A percentile compares a stretch with the other conserved stretches of the same genome.
phyloP scores from a whole-genome alignment of 2,797 vertebrate genomes.

The Siniperca scherzeri region DNA sequence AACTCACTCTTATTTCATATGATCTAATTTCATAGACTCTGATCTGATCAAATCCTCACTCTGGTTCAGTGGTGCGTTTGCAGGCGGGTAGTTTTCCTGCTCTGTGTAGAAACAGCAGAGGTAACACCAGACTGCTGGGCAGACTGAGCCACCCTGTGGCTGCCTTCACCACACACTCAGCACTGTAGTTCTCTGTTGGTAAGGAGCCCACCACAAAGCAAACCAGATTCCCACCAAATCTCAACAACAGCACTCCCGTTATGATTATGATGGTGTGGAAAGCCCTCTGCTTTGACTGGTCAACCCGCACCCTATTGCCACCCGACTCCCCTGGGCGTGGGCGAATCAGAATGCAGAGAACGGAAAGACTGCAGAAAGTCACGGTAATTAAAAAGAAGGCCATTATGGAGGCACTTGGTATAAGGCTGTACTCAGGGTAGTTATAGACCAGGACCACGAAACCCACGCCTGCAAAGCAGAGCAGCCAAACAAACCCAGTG shows the following conservation, averaged over 20 bases:
- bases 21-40: background rate
- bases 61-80: accelerated
- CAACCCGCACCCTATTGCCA: background rate
- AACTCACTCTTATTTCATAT: background rate
- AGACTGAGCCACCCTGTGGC: background rate
- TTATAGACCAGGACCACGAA: accelerated
- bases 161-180: accelerated
- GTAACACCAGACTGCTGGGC: constrained; percentile 15
- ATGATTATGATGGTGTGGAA: constrained; percentile 21
- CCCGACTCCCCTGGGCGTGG: constrained; percentile 7
- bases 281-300: constrained; percentile 35
- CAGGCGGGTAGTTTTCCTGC: constrained; percentile 6
- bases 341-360: constrained; percentile 40
- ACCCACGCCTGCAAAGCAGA: accelerated
- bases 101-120: constrained; percentile 41
- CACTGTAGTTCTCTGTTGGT: accelerated
- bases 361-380: constrained; percentile 22
- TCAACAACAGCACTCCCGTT: background rate
- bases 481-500: constrained; percentile 2
- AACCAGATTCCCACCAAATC: background rate
- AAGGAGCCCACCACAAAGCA: accelerated
- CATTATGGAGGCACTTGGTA: accelerated
- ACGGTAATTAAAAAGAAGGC: accelerated
- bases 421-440: accelerated
- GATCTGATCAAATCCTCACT: background rate